Evolutionary conservation across 2,797 vertebrate genomes (phyloP), one percentile per base, ranked within the genome.

Genomic region (Iguana delicatissima): DNA sequence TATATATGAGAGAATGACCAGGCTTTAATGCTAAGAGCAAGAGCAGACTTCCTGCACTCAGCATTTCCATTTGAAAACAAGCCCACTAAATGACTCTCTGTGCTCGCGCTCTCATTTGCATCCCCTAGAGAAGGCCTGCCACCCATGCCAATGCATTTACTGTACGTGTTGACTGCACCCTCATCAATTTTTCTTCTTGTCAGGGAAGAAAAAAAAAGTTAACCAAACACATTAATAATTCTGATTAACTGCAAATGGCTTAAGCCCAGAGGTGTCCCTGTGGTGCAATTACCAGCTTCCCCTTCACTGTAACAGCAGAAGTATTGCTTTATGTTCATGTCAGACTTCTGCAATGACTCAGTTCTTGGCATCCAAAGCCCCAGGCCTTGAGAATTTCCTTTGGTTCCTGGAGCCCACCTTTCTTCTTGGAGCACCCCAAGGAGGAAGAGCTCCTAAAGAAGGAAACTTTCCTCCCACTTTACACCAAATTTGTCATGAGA

Each of bases 181-280:
- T 89, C 93, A 91, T 87, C 86, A 87, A 67, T 93, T 96, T 95
- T 95, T 92, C 89, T 93, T 95, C 85, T 93, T 96, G 91, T 94
- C 91, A 89, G 80, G 88, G 93, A 87, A 94, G 93, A 88, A 93
- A 95, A 91, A 95, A 91, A 96, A 93, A 90, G 93, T 96, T 96
- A 94, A 94, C 90, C 89, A 94, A 96, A 95, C 85, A 94, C 91
- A 95, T 50, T 2, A 95, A 93, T 95, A 95, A 96, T 96, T 96
- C 92, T 90, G 92, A 95, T 96, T 93, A 95, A 87, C 80, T 94
- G 80, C 77, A 94, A 96, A 96, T 94, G 93, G 46, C 80, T 90
- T 59, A 55, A 93, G 93, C 77, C 92, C 93, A 91, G 52, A 83
- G 62, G 73, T 93, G 87, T 80, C 57, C 77, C 90, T 69, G 16